Conservation (phyloP, 2,113 vertebrate genomes). For the Silurus meridionalis region DNA sequence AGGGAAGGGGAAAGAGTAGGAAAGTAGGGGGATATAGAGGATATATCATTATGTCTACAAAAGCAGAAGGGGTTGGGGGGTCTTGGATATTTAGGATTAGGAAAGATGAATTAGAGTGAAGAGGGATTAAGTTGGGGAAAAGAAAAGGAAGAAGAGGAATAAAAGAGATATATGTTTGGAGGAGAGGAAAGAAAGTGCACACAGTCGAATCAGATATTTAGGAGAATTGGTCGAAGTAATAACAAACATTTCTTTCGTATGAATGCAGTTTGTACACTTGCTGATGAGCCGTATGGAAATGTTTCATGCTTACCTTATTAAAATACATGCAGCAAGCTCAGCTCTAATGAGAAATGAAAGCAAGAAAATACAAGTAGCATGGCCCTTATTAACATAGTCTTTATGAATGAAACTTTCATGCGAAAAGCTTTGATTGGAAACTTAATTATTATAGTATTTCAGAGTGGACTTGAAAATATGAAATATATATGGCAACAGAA, state of each 20-base stretch:
- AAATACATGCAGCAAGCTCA: not conserved
- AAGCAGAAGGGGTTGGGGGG: constrained; percentile 56
- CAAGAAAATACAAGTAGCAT: not conserved
- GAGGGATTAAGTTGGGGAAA: constrained; percentile 68
- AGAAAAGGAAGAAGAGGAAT: constrained; percentile 58
- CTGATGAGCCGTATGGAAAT: not conserved
- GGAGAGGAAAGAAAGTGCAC: constrained; percentile 52
- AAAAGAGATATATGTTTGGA: constrained; percentile 63
- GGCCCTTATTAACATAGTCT: not conserved
- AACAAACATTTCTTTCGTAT: not conserved
- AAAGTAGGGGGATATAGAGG: constrained; percentile 48
- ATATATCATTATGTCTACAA: constrained; percentile 62
- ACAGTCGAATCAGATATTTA: constrained; percentile 57
- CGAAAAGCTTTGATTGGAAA: not conserved
- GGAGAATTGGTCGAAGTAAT: constrained; percentile 44
- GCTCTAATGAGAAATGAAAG: not conserved
- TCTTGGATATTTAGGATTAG: constrained; percentile 74
- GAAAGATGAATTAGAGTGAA: constrained; percentile 70
- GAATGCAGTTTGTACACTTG: not conserved
- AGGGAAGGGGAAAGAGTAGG: constrained; percentile 45
- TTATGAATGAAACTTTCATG: not conserved
- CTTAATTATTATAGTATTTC: not conserved
- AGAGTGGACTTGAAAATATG: not conserved
- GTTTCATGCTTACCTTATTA: not conserved
- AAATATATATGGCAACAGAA: not conserved